Conservation (phyloP, 37 sponge, comb jelly and placozoan genomes). For the Spongilla lacustris region DNA sequence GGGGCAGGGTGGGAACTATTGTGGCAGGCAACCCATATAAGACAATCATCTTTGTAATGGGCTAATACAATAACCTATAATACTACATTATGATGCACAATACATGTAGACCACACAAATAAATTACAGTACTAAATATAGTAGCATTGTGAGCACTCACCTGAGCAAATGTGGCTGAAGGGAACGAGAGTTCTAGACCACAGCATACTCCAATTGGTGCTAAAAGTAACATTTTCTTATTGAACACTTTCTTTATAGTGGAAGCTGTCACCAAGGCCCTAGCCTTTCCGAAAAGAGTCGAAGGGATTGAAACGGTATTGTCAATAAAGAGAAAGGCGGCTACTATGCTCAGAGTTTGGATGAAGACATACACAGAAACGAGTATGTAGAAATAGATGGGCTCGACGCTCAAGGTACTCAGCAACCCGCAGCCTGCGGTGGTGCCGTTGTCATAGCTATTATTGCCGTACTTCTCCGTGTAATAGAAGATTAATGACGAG, state of each 20-base stretch:
- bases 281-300: neutral
- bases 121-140: too few relatives aligned
- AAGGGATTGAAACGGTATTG: neutral
- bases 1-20: too few relatives aligned
- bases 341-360: constrained; percentile 21
- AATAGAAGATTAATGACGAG: neutral
- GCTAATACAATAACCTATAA: too few relatives aligned
- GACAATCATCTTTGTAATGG: too few relatives aligned
- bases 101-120: too few relatives aligned
- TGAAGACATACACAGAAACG: constrained; percentile 40
- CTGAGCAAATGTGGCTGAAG: constrained; percentile 42
- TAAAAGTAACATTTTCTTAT: constrained; percentile 32
- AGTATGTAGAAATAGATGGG: constrained; percentile 21
- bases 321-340: constrained; percentile 6
- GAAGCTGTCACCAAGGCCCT: neutral
- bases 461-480: neutral
- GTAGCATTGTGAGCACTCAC: constrained; percentile 14
- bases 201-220: constrained; percentile 16
- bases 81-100: too few relatives aligned
- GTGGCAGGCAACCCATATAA: too few relatives aligned
- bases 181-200: constrained; percentile 36
- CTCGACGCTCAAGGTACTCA: neutral
- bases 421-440: neutral
- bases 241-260: neutral
- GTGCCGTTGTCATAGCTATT: neutral